Evolutionary conservation across 1,140 invertebrate species (phyloP), one percentile per base, ranked within the genome.

Genomic region (Drosophila triauraria): DNA sequence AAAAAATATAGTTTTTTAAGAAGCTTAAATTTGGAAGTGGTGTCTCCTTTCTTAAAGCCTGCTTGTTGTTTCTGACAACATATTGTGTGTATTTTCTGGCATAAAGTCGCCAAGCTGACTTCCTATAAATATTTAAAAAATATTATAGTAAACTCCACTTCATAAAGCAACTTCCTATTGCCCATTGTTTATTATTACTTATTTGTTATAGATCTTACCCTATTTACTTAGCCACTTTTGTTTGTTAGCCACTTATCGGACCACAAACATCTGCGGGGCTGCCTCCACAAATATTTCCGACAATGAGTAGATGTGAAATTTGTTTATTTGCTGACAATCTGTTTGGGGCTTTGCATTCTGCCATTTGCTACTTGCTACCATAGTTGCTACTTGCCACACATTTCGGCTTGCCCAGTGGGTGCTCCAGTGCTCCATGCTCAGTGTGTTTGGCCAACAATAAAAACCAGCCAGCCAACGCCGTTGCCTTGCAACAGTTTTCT

Each of bases 401-500:
- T 47, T 50, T 56, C 38, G 70, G 58, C 51, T 32, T 54, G 30
- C 40, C 71, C 43, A 74, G 71, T 65, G 71, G 50, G 59, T 72
- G 59, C 72, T 51, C 58, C 64, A 38, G 46, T 53, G 35, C 65
- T 48, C 47, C 12, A 40, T 35, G 54, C 46, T 47, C 60, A 20
- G 27, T 32, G 30, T 75, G 72, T 75, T 75, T 75, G 70, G 60
- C 74, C 46, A 76, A 76, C 74, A 76, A 76, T 76, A 61, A 74
- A 57, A 76, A 42, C 30, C 72, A 76, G 47, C 71, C 75, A 77
- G 74, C 32, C 51, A 15, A 2, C 15, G 51, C n/a, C 2, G 9
- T 74, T 35, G 71, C 62, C 60, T 77, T 78, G 75, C 71, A 75
- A 75, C 71, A 61, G 63, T 77, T 62, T 79, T 69, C 59, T 61